Percentiles rank a stretch among this genome's conserved stretches.
phyloP scores from a whole-genome alignment of 2,888 invertebrate species.

The Gisinianus flammeolus region DNA sequence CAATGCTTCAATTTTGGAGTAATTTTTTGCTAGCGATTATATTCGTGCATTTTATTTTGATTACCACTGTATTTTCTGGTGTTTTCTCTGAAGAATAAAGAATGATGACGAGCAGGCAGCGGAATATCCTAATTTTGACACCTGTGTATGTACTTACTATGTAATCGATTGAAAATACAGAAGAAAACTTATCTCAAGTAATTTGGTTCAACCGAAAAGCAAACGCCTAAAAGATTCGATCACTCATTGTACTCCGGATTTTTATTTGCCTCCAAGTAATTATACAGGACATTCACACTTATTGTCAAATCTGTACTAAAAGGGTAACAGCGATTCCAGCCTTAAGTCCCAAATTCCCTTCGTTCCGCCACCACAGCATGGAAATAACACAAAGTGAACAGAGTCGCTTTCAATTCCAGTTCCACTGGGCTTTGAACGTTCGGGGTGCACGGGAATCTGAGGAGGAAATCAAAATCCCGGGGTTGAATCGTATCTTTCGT shows the following conservation, averaged over 20 bases:
- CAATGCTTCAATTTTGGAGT: too few relatives aligned
- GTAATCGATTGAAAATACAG: too few relatives aligned
- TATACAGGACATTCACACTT: conserved; percentile 78
- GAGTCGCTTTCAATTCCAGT: conserved; percentile 94
- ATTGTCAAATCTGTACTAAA: conserved; percentile 92
- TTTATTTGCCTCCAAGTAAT: conserved; percentile 74
- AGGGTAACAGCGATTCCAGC: conserved; percentile 94
- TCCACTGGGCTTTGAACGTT: conserved; percentile 94
- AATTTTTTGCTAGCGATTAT: too few relatives aligned
- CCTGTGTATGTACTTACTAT: too few relatives aligned
- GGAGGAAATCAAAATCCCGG: conserved; percentile 86
- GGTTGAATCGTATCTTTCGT: conserved; percentile 85
- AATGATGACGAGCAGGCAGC: too few relatives aligned
- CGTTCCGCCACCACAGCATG: conserved; percentile 85
- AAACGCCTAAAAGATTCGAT: too few relatives aligned
- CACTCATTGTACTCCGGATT: conserved; percentile 96
- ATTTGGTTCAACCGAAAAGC: conserved; percentile 95
- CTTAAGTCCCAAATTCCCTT: conserved; percentile 90
- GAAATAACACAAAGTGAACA: conserved; percentile 92
- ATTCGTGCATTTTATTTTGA: too few relatives aligned
- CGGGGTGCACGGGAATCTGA: conserved; percentile 89
- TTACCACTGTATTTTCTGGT: too few relatives aligned
- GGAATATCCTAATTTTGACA: too few relatives aligned
- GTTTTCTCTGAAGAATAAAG: too few relatives aligned
- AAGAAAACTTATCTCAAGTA: too few relatives aligned